Base-by-base conservation (phyloP, 2,888 invertebrate species). In the Luffia ferchaultella region DNA sequence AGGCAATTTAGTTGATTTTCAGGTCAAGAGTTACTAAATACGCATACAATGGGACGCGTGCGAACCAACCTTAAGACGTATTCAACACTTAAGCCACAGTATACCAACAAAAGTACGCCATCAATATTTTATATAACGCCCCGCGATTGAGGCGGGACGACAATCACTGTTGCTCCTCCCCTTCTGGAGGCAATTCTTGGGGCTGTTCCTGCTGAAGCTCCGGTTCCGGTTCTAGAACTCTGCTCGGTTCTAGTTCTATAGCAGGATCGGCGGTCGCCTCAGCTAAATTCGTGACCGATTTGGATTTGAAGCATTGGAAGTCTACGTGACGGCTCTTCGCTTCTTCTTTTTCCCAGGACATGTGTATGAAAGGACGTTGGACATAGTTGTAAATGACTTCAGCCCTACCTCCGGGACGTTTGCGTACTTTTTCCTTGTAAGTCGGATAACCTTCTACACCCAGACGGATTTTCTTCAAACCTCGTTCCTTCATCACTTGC, bases 331-430 rank as follows among this genome's bases (percentile, higher is more conserved):
- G 90, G 65, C 96, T 97, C 68, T 98, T 97, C 0, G 98, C 98
- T 65, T 99, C 99, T 67, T 99, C 99, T 65, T 99, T 99, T 71
- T 99, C 99, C 99, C 99, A 99, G 0, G 97, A 97, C 94, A 97
- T 96, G 68, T 98, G 97, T 50, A 99, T 95, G 76, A 99, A 99
- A 0, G 99, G 99, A 1, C 99, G 87, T 70, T 99, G 99, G 0
- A 99, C 98, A 73, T 99, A 99, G 79, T 98, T 99, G 85, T 99
- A 99, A 58, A 99, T 98, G 2, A 98, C 96, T 79, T 99, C 98
- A 0, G 97, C 93, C 2, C 97, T 86, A 0, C 96, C 96, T 1
- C 98, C 98, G 0, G 97, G 95, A 17, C 98, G 87, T 65, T 95
- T 93, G 76, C 97, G 96, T 1, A 99, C 92, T 72, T 99, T 99